These are phyloP conservation scores for Drosophila quasianomalipes DNA, from an alignment of 2,888 invertebrate species.

Conservation along the genomic window DNA sequence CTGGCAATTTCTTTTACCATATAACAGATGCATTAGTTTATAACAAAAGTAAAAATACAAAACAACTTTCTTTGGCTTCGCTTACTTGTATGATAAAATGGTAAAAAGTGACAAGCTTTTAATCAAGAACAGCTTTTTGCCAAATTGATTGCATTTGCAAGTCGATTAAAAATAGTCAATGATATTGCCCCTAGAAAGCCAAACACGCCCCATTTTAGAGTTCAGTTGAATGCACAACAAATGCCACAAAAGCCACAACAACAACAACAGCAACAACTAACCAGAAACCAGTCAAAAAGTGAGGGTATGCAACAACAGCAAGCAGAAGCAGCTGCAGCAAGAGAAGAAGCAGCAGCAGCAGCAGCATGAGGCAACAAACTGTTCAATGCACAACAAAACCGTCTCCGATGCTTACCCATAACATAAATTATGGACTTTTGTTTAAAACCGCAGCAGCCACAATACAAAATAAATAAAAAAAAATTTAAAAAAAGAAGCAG, in stretches of 20 bases:
- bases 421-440: conserved; percentile 78
- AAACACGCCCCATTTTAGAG: conserved; percentile 33
- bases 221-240: conserved; percentile 69
- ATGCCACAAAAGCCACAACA: conserved; percentile 56
- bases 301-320: conserved; percentile 38
- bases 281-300: conserved; percentile 32
- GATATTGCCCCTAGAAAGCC: conserved; percentile 8
- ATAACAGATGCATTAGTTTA: not conserved
- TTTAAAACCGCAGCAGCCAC: conserved; percentile 62
- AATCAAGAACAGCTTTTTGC: not conserved
- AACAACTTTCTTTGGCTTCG: not conserved
- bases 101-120: not conserved
- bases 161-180: conserved; percentile 16
- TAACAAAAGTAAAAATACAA: not conserved
- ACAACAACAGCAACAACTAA: not conserved
- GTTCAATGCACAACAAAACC: conserved; percentile 39
- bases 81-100: not conserved
- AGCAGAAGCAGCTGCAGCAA: conserved; percentile 22
- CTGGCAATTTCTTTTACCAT: conserved; percentile 13
- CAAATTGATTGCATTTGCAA: conserved; percentile 22
- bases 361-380: conserved; percentile 35
- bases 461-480: not conserved
- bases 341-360: not conserved
- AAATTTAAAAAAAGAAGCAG: conserved; percentile 19
- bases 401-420: conserved; percentile 64